These are phyloP conservation scores for Osmerus eperlanus DNA, from an alignment of 2,113 vertebrate genomes.

Conservation along the genomic window DNA sequence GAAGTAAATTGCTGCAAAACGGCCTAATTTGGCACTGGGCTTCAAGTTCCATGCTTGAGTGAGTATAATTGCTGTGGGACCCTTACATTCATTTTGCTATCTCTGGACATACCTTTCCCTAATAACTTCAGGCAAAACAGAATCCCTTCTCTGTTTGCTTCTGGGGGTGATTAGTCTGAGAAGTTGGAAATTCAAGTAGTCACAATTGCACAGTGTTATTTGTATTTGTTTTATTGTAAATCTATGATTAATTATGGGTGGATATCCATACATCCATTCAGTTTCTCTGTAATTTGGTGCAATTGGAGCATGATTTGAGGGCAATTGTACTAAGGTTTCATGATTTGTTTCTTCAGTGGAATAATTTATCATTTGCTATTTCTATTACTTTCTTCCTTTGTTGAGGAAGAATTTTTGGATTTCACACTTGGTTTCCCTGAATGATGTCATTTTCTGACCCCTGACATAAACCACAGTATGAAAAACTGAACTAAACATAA, in stretches of 20 bases:
- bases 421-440: too few species aligned
- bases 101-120: constrained; percentile 72
- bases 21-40: constrained; percentile 82
- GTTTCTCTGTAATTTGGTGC: constrained; percentile 43
- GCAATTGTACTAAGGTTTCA: too few species aligned
- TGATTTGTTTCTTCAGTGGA: too few species aligned
- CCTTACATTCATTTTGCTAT: constrained; percentile 74
- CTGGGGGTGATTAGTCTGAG: constrained; percentile 75
- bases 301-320: constrained; percentile 46
- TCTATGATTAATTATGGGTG: constrained; percentile 41
- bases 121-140: constrained; percentile 75
- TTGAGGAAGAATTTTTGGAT: too few species aligned
- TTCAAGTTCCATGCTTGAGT: constrained; percentile 77
- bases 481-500: too few species aligned
- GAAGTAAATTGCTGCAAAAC: constrained; percentile 85
- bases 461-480: too few species aligned
- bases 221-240: constrained; percentile 72
- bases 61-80: constrained; percentile 80
- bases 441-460: too few species aligned
- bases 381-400: not conserved
- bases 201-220: constrained; percentile 66
- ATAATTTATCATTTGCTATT: not conserved
- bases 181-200: constrained; percentile 72
- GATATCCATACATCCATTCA: constrained; percentile 45
- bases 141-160: constrained; percentile 74